These are phyloP conservation scores for Knipowitschia caucasica DNA, from an alignment of 2,797 vertebrate genomes.

Conservation along the genomic window DNA sequence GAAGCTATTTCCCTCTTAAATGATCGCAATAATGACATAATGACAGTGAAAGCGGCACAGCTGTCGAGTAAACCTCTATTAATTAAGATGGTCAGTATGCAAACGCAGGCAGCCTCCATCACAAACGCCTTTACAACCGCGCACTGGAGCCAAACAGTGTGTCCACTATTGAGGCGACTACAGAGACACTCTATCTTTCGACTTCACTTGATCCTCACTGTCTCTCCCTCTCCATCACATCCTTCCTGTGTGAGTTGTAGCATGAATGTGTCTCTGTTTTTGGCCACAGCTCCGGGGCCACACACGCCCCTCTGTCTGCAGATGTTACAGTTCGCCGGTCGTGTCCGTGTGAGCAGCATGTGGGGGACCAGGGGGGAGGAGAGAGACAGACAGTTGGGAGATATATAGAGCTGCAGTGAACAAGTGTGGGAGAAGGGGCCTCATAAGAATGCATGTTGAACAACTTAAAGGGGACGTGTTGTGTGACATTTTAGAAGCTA, in stretches of 20 bases:
- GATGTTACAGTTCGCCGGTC: conserved; percentile 62
- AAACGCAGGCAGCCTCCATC: conserved; percentile 53
- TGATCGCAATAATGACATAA: conserved; percentile 65
- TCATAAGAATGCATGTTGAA: no score
- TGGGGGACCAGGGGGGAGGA: conserved; percentile 36
- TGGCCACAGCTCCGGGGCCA: conserved; percentile 60
- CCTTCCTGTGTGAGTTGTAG: conserved; percentile 68
- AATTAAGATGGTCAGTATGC: conserved; percentile 75
- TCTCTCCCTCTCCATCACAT: conserved; percentile 71
- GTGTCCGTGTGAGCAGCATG: conserved; percentile 29
- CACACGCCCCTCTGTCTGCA: conserved; percentile 76
- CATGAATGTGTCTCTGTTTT: conserved; percentile 79
- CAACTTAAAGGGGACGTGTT: no score
- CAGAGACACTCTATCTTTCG: conserved; percentile 73
- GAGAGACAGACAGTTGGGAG: background rate
- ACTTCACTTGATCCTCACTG: conserved; percentile 73
- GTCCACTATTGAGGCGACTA: conserved; percentile 71
- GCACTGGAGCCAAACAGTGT: conserved; percentile 69
- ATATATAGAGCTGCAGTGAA: background rate
- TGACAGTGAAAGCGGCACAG: conserved; percentile 55
- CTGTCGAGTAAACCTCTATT: conserved; percentile 66
- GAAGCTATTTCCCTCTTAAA: conserved; percentile 51
- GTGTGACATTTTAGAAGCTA: no score
- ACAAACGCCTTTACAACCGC: conserved; percentile 49
- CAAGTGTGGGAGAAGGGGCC: no score